Conservation (phyloP, 1,140 invertebrate species). For the Spodoptera litura region DNA sequence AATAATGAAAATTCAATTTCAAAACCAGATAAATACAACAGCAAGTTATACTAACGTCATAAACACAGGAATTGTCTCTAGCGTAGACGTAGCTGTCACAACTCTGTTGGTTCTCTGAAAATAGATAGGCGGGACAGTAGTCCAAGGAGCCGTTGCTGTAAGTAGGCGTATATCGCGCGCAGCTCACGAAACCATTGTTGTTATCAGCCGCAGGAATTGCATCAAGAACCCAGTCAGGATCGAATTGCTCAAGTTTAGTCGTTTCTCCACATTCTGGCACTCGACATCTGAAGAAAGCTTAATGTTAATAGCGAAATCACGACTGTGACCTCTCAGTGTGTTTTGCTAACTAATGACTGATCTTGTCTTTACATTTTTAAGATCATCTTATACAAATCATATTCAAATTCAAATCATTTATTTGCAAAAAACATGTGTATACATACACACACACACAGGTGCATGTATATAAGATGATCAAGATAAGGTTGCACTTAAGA, state of each 20-base stretch:
- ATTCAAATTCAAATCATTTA: too few species aligned
- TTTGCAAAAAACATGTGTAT: too few species aligned
- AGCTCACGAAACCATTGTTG: constrained; percentile 61
- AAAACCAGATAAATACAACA: neutral
- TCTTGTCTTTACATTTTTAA: too few species aligned
- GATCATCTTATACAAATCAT: neutral
- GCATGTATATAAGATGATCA: too few species aligned
- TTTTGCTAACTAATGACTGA: too few species aligned
- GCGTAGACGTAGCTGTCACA: constrained; percentile 76
- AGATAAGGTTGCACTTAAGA: too few species aligned
- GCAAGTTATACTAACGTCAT: constrained; percentile 69
- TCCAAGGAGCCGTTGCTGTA: constrained; percentile 58
- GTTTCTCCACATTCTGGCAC: constrained; percentile 77
- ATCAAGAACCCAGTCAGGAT: constrained; percentile 69
- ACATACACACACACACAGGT: too few species aligned
- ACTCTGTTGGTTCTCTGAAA: constrained; percentile 55
- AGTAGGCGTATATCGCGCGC: constrained; percentile 61
- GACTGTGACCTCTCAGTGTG: too few species aligned
- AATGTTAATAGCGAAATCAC: too few species aligned
- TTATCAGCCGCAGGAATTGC: constrained; percentile 67
- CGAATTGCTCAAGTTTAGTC: constrained; percentile 50
- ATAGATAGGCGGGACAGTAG: constrained; percentile 65
- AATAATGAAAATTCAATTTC: neutral
- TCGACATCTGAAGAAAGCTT: constrained; percentile 65
- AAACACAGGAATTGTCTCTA: constrained; percentile 74